Percentiles rank a stretch among this genome's conserved stretches.
phyloP scores from a whole-genome alignment of 1,140 invertebrate genomes.

The Drosophila bocki region DNA sequence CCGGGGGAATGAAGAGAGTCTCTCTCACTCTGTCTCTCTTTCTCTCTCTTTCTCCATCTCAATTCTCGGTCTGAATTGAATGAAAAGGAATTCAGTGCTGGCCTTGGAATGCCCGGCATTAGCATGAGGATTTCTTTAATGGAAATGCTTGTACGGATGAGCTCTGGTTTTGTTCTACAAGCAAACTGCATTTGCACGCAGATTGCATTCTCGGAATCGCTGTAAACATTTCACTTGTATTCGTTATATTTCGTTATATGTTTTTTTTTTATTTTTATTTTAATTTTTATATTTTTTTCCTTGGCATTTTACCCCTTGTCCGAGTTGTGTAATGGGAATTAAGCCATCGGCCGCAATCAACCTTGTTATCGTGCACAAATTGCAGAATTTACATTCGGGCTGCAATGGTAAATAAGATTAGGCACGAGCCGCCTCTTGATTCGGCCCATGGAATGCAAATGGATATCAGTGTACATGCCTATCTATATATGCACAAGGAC shows the following conservation, averaged over 20 bases:
- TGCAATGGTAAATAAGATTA: conserved; percentile 37
- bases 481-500: conserved; percentile 9
- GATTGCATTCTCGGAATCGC: conserved; percentile 29
- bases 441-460: conserved; percentile 26
- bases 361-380: conserved; percentile 47
- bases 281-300: neutral
- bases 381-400: conserved; percentile 38
- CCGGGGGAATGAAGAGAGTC: conserved; percentile 1
- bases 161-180: conserved; percentile 27
- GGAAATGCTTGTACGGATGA: conserved; percentile 21
- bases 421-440: conserved; percentile 24
- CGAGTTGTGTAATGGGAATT: conserved; percentile 30
- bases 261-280: neutral
- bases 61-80: conserved; percentile 6
- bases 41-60: neutral
- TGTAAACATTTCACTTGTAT: conserved; percentile 24
- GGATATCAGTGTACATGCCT: neutral
- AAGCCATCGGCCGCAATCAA: conserved; percentile 42
- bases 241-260: neutral
- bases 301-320: neutral
- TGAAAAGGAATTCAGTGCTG: conserved; percentile 20
- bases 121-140: conserved; percentile 32
- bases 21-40: no score
- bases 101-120: conserved; percentile 25
- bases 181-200: conserved; percentile 45